phyloP scores from a whole-genome alignment of 2,113 vertebrate species.

The Peromyscus maniculatus region DNA sequence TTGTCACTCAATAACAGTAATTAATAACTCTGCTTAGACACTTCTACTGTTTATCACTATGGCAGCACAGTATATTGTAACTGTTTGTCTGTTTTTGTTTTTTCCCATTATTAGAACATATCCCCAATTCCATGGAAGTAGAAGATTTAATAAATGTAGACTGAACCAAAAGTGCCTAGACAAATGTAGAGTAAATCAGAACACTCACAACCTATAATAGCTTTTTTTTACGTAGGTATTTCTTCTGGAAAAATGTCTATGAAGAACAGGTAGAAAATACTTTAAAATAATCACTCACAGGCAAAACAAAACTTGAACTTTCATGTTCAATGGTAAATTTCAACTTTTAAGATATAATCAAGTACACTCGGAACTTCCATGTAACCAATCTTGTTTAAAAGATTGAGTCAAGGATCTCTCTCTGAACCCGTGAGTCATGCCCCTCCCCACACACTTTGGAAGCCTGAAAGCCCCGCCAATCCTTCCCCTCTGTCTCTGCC shows the following conservation, averaged over 20 bases:
- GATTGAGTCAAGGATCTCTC: neutral
- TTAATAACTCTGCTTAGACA: neutral
- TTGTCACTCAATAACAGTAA: neutral
- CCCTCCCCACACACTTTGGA: neutral
- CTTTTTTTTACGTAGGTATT: neutral
- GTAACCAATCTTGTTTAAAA: neutral
- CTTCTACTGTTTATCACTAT: neutral
- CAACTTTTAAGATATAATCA: slow-evolving; percentile 51
- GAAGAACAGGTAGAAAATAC: neutral
- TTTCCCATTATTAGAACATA: neutral
- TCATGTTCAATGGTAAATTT: slow-evolving; percentile 20
- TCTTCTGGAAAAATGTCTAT: slow-evolving; percentile 25
- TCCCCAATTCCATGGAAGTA: neutral
- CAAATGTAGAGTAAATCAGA: neutral
- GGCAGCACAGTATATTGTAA: neutral
- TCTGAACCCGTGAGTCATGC: neutral
- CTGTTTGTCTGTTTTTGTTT: neutral
- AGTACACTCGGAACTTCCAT: slow-evolving; percentile 9
- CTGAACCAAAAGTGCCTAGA: neutral
- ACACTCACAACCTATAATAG: neutral
- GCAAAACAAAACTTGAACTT: neutral
- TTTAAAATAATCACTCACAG: neutral
- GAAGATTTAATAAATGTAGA: neutral
- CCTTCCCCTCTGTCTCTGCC: neutral
- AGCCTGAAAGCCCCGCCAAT: neutral